Base-by-base conservation (phyloP, 1,140 invertebrate species). In the Drosophila micromelanica region DNA sequence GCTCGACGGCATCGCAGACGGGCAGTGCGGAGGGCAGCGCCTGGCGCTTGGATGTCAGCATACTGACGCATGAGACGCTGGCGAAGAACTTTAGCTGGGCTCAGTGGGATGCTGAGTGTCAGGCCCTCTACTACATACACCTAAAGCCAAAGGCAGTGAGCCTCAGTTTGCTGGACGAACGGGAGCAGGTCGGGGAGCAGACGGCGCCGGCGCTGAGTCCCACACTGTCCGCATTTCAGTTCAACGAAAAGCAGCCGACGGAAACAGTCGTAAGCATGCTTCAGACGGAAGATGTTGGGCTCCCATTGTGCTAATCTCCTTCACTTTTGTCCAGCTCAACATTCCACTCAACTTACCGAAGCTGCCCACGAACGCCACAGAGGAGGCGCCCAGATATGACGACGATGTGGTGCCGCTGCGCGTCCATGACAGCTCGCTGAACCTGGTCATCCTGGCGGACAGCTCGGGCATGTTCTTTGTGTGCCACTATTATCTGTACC, bases 401-500 rank as follows among this genome's bases (percentile, higher is more conserved):
- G 96, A 96, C 91, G 96, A 96, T 80, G 95, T 95, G 2, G 94
- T 96, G 73, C 96, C 96, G 1, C 91, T 97, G 42, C 93, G 95
- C 56, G 94, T 97, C 20, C 96, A 97, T 86, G 96, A 97, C 91
- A 96, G 96, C 90, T 95, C 96, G 7, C 92, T 97, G 23, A 96
- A 97, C 93, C 93, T 97, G 7, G 94, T 96, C 75, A 96, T 97
- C 46, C 93, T 97, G 45, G 95, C 96, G 23, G 94, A 95, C 85
- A 94, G 94, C 65, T 92, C 93, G 6, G 96, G 96, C 59, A 93
- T 96, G 81, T 94, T 97, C 15, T 96, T 96, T 76, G 95, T 97
- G 46, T 97, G 96, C 78, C 96, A 97, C 92, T 96, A 97, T 92
- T 97, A 97, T 80, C 92, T 97, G 1, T 97, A 97, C 87, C 95